phyloP scores from a whole-genome alignment of 2,113 vertebrate species.

The Gallinago paraguaiae region DNA sequence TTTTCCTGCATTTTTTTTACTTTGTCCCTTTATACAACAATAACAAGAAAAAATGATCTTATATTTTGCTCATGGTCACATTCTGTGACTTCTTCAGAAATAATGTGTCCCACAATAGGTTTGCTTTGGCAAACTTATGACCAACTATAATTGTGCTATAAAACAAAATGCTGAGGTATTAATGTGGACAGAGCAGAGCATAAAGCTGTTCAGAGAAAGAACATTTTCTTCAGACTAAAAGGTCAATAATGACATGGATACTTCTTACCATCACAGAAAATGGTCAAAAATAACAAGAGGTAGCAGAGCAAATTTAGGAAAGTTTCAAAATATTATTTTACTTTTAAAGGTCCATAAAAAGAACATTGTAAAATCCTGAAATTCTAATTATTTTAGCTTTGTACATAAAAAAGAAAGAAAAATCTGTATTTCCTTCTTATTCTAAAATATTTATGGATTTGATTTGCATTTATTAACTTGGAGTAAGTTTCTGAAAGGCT shows the following conservation, averaged over 20 bases:
- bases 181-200: neutral
- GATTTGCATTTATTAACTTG: neutral
- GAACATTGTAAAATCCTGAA: neutral
- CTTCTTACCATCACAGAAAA: neutral
- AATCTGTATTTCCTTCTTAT: neutral
- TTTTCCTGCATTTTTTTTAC: neutral
- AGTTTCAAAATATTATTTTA: neutral
- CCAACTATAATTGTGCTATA: neutral
- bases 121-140: neutral
- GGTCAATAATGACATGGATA: neutral
- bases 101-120: neutral
- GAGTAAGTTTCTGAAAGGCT: neutral
- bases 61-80: neutral
- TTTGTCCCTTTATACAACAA: neutral
- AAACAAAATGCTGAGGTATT: neutral
- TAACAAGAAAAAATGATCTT: neutral
- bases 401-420: neutral
- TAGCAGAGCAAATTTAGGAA: neutral
- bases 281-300: neutral
- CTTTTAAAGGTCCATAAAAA: neutral
- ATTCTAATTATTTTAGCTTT: neutral
- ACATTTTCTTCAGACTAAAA: neutral
- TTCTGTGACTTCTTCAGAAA: neutral
- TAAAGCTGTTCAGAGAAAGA: neutral
- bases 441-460: neutral